A percentile compares a stretch with the other conserved stretches of the same genome.
phyloP scores from a whole-genome alignment of 2,797 vertebrate species.

The Limosa lapponica region DNA sequence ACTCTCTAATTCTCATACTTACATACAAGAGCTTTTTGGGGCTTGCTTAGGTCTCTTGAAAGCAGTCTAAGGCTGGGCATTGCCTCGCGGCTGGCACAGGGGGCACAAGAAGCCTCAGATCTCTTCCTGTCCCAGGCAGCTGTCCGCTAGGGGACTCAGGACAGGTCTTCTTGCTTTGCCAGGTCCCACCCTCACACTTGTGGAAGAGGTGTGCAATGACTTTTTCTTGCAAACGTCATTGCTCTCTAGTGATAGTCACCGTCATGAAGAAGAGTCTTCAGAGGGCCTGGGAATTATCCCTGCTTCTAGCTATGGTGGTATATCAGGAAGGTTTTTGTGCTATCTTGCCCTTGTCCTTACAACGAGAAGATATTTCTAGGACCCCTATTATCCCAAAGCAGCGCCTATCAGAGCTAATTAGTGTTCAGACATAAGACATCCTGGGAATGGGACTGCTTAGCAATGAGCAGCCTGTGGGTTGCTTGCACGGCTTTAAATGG shows the following conservation, averaged over 20 bases:
- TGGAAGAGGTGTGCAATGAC: neutral
- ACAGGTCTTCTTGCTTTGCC: neutral
- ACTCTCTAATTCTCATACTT: neutral
- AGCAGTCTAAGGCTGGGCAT: neutral
- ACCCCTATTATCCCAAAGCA: neutral
- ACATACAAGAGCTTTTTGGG: neutral
- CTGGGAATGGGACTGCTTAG: neutral
- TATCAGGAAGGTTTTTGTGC: neutral
- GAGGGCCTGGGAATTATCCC: neutral
- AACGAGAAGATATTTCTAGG: neutral
- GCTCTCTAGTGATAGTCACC: neutral
- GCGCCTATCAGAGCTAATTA: neutral
- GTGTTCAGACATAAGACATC: neutral
- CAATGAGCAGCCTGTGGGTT: neutral
- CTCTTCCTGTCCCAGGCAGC: neutral
- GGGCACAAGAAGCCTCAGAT: neutral
- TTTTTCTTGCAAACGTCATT: neutral
- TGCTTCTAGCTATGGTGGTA: neutral
- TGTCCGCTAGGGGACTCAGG: neutral
- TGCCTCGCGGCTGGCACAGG: neutral
- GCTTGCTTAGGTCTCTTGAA: neutral
- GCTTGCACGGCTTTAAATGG: neutral
- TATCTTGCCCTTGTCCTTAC: neutral
- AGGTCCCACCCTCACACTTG: neutral
- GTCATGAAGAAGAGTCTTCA: neutral